phyloP scores from a whole-genome alignment of 2,888 invertebrate genomes.

The Sminthurinus aureus region DNA sequence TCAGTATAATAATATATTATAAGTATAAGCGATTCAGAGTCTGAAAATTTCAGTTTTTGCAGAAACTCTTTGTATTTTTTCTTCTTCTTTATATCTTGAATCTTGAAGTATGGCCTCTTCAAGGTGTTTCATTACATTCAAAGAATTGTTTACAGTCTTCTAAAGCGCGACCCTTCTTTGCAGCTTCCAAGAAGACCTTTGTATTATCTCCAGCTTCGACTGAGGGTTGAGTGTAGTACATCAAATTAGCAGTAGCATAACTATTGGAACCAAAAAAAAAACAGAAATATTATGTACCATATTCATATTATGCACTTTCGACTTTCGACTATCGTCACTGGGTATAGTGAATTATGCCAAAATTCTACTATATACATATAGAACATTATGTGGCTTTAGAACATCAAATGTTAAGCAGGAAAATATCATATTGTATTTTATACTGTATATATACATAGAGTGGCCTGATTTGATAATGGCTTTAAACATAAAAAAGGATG shows the following conservation, averaged over 20 bases:
- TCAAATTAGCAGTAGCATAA: constrained; percentile 65
- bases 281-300: constrained; percentile 3
- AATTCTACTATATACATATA: neutral
- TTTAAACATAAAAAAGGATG: neutral
- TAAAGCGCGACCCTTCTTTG: constrained; percentile 83
- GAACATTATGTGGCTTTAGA: no score
- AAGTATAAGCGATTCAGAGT: no score
- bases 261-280: constrained; percentile 35
- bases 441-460: neutral
- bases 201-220: constrained; percentile 46
- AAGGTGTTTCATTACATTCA: constrained; percentile 78
- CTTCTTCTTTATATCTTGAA: no score
- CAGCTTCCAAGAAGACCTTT: constrained; percentile 70
- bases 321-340: no score
- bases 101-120: neutral
- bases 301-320: neutral
- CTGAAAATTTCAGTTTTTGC: no score
- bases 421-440: neutral
- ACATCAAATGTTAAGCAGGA: neutral
- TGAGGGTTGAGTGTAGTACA: constrained; percentile 63
- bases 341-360: no score
- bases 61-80: no score
- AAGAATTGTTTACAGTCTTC: constrained; percentile 86
- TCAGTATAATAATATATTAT: no score
- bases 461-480: neutral